These are phyloP conservation scores for Stenoptilia bipunctidactyla DNA, from an alignment of 2,888 invertebrate genomes.

Conservation along the genomic window DNA sequence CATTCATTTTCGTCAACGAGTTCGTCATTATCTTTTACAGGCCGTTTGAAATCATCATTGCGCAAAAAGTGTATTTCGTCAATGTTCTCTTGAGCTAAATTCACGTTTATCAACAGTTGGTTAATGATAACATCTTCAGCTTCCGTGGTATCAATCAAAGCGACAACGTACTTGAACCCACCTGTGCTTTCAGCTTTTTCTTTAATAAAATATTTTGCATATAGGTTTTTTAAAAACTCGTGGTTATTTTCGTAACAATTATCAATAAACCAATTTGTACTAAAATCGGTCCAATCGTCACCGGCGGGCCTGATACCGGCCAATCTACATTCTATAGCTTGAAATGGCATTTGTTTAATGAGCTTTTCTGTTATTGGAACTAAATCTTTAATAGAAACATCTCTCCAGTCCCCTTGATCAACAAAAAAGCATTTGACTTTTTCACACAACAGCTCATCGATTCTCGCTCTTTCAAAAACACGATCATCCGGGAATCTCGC, in stretches of 20 bases:
- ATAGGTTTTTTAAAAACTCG: slow-evolving; percentile 48
- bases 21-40: slow-evolving; percentile 6
- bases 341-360: slow-evolving; percentile 69
- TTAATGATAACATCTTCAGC: slow-evolving; percentile 56
- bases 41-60: slow-evolving; percentile 19
- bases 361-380: slow-evolving; percentile 58
- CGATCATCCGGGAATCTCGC: slow-evolving; percentile 57
- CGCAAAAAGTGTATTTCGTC: slow-evolving; percentile 34
- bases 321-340: slow-evolving; percentile 75
- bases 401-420: slow-evolving; percentile 72
- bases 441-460: slow-evolving; percentile 36
- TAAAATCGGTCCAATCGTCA: slow-evolving; percentile 62
- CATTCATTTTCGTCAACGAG: slow-evolving; percentile 19
- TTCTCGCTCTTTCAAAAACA: slow-evolving; percentile 52
- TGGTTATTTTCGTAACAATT: slow-evolving; percentile 42
- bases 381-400: slow-evolving; percentile 44
- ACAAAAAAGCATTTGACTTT: slow-evolving; percentile 71
- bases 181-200: slow-evolving; percentile 37
- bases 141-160: slow-evolving; percentile 54
- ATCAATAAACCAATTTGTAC: slow-evolving; percentile 61
- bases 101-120: slow-evolving; percentile 54
- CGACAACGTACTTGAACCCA: slow-evolving; percentile 59
- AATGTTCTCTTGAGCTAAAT: slow-evolving; percentile 42
- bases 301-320: slow-evolving; percentile 59
- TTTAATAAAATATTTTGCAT: slow-evolving; percentile 47